Evolutionary conservation across 2,888 invertebrate species (phyloP), one percentile per base, ranked within the genome.

Genomic region (Hedya salicella): DNA sequence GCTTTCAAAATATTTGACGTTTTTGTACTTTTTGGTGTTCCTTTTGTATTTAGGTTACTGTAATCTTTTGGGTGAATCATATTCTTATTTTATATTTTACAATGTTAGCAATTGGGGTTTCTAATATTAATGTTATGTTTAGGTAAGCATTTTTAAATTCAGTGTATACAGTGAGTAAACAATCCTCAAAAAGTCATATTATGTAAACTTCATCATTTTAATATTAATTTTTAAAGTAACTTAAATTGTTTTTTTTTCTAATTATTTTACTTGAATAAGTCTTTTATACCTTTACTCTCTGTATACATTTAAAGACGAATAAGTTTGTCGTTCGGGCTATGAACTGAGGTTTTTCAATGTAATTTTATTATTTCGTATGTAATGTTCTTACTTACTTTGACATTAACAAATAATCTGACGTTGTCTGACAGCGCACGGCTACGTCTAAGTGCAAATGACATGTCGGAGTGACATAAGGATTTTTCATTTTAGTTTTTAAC

Each of bases 401-500:
- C 56, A 50, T 13, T 30, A 32, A 32, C 14, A 17, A 14, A 14
- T 63, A 40, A 49, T 32, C 49, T 11, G 32, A 19, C 30, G 11
- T 49, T 2, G 40, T 61, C 30, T 42, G 42, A 19, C 48, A 16
- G 17, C 50, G 30, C 50, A 42, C n/a, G 42, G 56, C 32, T 57
- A 30, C 2, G n/a, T 30, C 42, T 30, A 56, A 30, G 39, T 39
- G 14, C 21, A 6, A 11, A n/a, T 9, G 14, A 16, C 14, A 6
- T 44, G 17, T 57, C 30, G 40, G 40, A 30, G 42, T 52, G 30
- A 42, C 14, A 19, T 39, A 19, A 19, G 1, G 49, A 19, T 50
- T 42, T 50, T 65, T 60, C 52, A 64, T 64, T 70, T 73, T 74
- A 70, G 73, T 73, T 75, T 74, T 70, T 75, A 72, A 72, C 74